Conservation (phyloP, 2,113 vertebrate genomes). For the Campylorhamphus procurvoides region DNA sequence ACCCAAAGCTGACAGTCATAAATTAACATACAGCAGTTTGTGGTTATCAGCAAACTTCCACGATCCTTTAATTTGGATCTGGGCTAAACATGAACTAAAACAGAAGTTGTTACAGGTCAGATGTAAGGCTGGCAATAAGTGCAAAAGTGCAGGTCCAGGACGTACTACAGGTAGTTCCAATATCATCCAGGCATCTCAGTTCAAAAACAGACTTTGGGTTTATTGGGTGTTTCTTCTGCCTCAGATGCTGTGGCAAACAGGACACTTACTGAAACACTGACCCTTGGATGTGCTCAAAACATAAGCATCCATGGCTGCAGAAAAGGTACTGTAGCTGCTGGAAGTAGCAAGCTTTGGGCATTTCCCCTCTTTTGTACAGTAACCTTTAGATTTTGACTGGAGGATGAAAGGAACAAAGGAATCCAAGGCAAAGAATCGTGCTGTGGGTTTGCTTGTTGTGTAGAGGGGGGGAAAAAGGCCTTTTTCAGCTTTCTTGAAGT, state of each 20-base stretch:
- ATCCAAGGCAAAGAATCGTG: background rate
- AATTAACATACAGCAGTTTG: background rate
- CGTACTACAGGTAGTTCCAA: background rate
- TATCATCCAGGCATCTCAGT: background rate
- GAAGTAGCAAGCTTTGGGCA: background rate
- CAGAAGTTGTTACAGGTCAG: background rate
- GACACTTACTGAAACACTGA: background rate
- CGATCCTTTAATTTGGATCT: background rate
- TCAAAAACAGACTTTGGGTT: background rate
- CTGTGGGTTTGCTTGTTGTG: background rate
- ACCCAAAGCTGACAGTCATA: background rate
- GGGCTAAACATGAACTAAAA: background rate
- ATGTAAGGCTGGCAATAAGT: background rate
- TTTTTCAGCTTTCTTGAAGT: background rate
- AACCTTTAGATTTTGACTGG: background rate
- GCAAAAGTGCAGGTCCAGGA: background rate
- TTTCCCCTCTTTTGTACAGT: background rate
- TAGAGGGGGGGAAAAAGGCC: background rate
- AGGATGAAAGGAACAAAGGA: background rate
- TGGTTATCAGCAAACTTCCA: background rate
- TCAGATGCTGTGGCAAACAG: background rate
- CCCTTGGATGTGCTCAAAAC: background rate
- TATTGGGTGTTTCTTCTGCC: background rate
- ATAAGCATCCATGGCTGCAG: background rate
- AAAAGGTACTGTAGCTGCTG: background rate